A percentile compares a stretch with the other conserved stretches of the same genome.
phyloP scores from a whole-genome alignment of 2,888 invertebrate species.

The Patella caerulea region DNA sequence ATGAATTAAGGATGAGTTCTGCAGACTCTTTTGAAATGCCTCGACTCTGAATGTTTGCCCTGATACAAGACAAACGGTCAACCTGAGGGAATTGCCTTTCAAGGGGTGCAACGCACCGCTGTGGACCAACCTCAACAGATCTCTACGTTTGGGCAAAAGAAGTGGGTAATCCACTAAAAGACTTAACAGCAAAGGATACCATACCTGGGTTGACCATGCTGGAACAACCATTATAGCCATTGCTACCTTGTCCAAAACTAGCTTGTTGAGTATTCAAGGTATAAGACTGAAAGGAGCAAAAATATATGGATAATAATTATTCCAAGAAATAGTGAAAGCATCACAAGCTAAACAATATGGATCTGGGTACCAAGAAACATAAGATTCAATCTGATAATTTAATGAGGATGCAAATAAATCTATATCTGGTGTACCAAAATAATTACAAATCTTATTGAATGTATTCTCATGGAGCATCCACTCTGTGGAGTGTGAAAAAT shows the following conservation, averaged over 20 bases:
- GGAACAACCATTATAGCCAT: conserved; percentile 29
- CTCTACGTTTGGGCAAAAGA: not conserved
- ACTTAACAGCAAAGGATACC: conserved; percentile 33
- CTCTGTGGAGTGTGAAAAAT: conserved; percentile 31
- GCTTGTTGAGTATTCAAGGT: conserved; percentile 7
- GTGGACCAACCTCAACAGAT: not conserved
- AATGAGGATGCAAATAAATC: conserved; percentile 33
- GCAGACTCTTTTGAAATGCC: conserved; percentile 6
- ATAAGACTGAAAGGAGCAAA: conserved; percentile 31
- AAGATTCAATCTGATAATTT: conserved; percentile 26
- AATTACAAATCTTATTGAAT: conserved; percentile 22
- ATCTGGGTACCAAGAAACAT: conserved; percentile 32
- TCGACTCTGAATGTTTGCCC: conserved; percentile 1
- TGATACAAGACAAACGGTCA: conserved; percentile 10
- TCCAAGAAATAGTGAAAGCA: conserved; percentile 33
- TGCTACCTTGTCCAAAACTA: conserved; percentile 23
- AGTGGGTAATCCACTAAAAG: conserved; percentile 12
- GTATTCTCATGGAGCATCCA: conserved; percentile 30
- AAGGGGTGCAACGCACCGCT: conserved; percentile 2
- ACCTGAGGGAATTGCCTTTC: conserved; percentile 3
- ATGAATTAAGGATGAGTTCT: conserved; percentile 4
- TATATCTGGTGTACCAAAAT: conserved; percentile 28
- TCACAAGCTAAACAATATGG: conserved; percentile 23
- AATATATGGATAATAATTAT: conserved; percentile 31
- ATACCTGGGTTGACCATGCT: conserved; percentile 32